Evolutionary conservation across 2,888 invertebrate genomes (phyloP).

Genomic region (Smittia aterrima): DNA sequence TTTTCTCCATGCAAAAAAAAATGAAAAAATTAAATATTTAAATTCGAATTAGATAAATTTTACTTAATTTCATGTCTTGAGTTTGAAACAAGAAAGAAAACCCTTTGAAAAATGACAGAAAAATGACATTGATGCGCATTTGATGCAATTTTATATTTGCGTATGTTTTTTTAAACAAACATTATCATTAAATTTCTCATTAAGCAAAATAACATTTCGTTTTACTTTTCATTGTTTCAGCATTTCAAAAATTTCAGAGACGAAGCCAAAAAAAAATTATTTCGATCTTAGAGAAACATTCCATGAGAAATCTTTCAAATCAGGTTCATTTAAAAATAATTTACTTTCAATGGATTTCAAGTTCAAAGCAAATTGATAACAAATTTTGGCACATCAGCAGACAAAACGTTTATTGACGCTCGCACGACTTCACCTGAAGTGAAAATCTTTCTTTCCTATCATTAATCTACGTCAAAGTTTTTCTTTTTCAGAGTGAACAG

Average conservation of each 20-base stretch:
- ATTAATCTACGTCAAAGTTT: slow-evolving; percentile 17
- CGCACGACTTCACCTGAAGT: neutral
- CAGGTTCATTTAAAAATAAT: too few species aligned
- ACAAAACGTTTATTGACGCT: too few species aligned
- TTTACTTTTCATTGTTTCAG: neutral
- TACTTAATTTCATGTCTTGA: neutral
- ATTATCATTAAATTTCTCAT: neutral
- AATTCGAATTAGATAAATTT: neutral
- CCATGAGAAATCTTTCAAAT: too few species aligned
- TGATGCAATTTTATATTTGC: slow-evolving; percentile 10
- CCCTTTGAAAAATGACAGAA: slow-evolving; percentile 12
- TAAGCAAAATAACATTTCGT: neutral
- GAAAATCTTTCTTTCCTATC: neutral
- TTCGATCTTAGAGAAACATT: too few species aligned
- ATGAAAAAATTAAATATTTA: too few species aligned
- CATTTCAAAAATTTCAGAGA: neutral
- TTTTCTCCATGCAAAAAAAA: too few species aligned
- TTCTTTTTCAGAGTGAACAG: neutral
- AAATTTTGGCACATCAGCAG: too few species aligned
- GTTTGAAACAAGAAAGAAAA: neutral
- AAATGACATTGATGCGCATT: slow-evolving; percentile 21
- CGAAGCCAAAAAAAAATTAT: too few species aligned
- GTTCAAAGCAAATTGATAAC: too few species aligned
- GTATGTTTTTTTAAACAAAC: neutral
- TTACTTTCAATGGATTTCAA: too few species aligned